These are phyloP conservation scores for Adelosebastes latens DNA, from an alignment of 2,797 vertebrate species.

Conservation along the genomic window DNA sequence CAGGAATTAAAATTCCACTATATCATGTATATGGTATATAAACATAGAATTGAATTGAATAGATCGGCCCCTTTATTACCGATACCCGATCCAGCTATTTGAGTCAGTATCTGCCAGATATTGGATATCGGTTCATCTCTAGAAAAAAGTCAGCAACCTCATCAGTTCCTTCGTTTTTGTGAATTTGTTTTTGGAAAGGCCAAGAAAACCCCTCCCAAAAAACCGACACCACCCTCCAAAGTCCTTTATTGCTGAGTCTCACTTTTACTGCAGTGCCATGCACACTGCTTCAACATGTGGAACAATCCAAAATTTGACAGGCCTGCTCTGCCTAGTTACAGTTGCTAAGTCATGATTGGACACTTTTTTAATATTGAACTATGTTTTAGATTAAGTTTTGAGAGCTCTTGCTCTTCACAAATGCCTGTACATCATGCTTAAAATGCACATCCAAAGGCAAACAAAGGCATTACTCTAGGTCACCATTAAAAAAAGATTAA, in stretches of 20 bases:
- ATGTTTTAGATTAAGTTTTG: background rate
- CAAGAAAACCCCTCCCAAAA: background rate
- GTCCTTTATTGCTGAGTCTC: background rate
- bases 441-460: conserved; percentile 9
- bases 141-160: background rate
- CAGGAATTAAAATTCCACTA: too few species aligned
- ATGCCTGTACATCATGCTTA: background rate
- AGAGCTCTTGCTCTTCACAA: conserved; percentile 3
- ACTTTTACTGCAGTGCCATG: background rate
- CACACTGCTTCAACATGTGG: background rate
- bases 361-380: background rate
- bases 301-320: background rate
- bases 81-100: too few species aligned
- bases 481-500: background rate
- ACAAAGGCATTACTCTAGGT: background rate
- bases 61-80: too few species aligned
- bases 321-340: background rate
- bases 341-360: background rate
- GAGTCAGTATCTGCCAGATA: too few species aligned
- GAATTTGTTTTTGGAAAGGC: background rate
- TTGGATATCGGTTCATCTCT: background rate
- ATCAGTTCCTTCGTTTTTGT: background rate
- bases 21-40: too few species aligned
- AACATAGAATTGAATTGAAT: too few species aligned
- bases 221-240: background rate